Conservation (phyloP, 2,113 vertebrate genomes). For the Pseudorhombus dupliciocellatus region DNA sequence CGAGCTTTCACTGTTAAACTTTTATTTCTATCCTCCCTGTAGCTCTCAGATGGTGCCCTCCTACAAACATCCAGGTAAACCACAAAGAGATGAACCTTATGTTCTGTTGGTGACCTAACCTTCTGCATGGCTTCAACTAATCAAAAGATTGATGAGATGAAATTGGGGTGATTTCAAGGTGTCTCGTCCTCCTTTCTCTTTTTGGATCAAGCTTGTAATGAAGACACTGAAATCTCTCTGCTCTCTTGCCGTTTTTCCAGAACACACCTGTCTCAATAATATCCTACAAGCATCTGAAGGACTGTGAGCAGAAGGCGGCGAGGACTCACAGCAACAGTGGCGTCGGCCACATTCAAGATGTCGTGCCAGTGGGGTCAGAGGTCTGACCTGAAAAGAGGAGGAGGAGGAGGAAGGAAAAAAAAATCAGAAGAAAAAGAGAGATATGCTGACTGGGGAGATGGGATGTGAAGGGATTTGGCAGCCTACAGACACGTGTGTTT, state of each 20-base stretch:
- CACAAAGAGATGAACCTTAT: slow-evolving; percentile 8
- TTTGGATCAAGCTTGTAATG: neutral
- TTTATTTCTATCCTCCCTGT: slow-evolving; percentile 73
- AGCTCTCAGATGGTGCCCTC: slow-evolving; percentile 72
- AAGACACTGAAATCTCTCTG: neutral
- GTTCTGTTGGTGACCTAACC: slow-evolving; percentile 2
- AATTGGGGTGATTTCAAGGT: slow-evolving; percentile 29
- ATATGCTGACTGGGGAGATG: slow-evolving; percentile 1
- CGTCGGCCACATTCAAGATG: slow-evolving; percentile 30
- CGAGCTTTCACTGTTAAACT: slow-evolving; percentile 61
- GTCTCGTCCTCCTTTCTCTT: neutral
- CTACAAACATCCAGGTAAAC: slow-evolving; percentile 78
- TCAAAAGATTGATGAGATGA: slow-evolving; percentile 17
- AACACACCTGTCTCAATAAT: slow-evolving; percentile 71
- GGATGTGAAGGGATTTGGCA: slow-evolving; percentile 33
- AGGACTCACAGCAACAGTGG: slow-evolving; percentile 25
- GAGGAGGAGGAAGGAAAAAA: slow-evolving; percentile 4
- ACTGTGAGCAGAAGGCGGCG: slow-evolving; percentile 53
- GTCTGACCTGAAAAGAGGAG: slow-evolving; percentile 27
- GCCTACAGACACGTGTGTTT: slow-evolving; percentile 27
- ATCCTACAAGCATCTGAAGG: slow-evolving; percentile 80
- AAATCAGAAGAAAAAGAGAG: slow-evolving; percentile 20
- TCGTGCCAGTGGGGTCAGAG: slow-evolving; percentile 1
- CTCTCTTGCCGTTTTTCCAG: slow-evolving; percentile 62
- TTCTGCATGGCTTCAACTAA: slow-evolving; percentile 33